Conservation (phyloP, 2,888 invertebrate species). For the Micropterix aruncella region DNA sequence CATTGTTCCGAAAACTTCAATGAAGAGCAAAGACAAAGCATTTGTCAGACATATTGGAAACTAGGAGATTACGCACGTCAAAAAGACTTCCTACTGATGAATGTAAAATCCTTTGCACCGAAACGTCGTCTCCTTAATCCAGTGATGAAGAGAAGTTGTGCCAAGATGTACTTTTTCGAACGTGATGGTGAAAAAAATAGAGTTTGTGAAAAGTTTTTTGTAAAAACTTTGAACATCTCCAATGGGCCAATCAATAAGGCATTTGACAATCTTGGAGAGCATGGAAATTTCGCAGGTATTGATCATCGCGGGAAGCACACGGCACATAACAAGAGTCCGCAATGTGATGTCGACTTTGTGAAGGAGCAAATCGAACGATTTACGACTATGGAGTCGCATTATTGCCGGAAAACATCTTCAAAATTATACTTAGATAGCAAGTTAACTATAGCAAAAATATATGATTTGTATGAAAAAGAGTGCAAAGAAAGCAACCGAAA, state of each 20-base stretch:
- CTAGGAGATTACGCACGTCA: conserved; percentile 1
- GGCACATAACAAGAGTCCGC: conserved; percentile 12
- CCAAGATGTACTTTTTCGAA: conserved; percentile 8
- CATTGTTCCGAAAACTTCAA: background rate
- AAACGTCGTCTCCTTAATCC: background rate
- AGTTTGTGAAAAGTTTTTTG: conserved; percentile 10
- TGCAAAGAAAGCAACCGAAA: conserved; percentile 7
- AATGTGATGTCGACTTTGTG: conserved; percentile 8
- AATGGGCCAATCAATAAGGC: conserved; percentile 12
- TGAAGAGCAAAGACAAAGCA: too few species aligned
- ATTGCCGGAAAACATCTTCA: conserved; percentile 10
- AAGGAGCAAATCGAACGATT: conserved; percentile 13
- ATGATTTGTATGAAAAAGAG: conserved; percentile 9
- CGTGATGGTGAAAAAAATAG: conserved; percentile 3
- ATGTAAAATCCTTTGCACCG: too few species aligned
- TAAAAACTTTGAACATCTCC: conserved; percentile 10
- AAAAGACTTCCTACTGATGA: too few species aligned
- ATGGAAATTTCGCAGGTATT: conserved; percentile 8
- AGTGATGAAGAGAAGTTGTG: background rate
- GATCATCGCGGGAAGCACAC: conserved; percentile 11
- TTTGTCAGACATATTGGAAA: too few species aligned
- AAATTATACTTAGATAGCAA: conserved; percentile 11
- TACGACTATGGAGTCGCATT: conserved; percentile 12
- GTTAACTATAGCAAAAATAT: conserved; percentile 13
- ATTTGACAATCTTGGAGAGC: conserved; percentile 9